Percentiles rank a stretch among this genome's conserved stretches.
Evolutionary conservation across 2,797 vertebrate species (phyloP).

Genomic region (Ambastaia sidthimunki): DNA sequence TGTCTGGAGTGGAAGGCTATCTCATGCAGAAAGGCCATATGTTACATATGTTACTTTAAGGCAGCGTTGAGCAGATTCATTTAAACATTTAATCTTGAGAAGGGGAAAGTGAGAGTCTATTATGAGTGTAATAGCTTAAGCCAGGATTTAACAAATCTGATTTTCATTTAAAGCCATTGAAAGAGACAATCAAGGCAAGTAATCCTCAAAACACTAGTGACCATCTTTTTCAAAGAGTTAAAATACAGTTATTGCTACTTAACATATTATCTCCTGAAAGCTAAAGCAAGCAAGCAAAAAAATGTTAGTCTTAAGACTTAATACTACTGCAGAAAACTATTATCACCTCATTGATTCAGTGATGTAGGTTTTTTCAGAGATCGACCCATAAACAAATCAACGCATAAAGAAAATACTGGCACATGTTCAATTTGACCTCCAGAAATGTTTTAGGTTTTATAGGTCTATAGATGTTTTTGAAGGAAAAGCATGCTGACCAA

Average conservation of each 20-base stretch:
- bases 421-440: neutral
- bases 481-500: slow-evolving; percentile 25
- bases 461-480: too few species aligned
- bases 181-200: slow-evolving; percentile 10
- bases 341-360: neutral
- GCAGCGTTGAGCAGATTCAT: slow-evolving; percentile 50
- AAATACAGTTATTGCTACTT: neutral
- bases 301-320: too few species aligned
- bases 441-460: neutral
- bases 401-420: neutral
- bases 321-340: neutral
- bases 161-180: slow-evolving; percentile 27
- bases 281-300: neutral
- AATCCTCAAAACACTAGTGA: slow-evolving; percentile 23
- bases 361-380: neutral
- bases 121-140: slow-evolving; percentile 48
- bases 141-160: slow-evolving; percentile 45
- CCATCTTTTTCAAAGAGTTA: neutral
- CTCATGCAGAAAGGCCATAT: slow-evolving; percentile 75
- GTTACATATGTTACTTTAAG: slow-evolving; percentile 63
- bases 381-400: neutral
- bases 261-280: neutral
- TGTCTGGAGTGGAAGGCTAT: slow-evolving; percentile 64
- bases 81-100: slow-evolving; percentile 42
- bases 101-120: slow-evolving; percentile 61